Conservation (phyloP, 2,797 vertebrate genomes). For the Hapalemur alaotrensis region DNA sequence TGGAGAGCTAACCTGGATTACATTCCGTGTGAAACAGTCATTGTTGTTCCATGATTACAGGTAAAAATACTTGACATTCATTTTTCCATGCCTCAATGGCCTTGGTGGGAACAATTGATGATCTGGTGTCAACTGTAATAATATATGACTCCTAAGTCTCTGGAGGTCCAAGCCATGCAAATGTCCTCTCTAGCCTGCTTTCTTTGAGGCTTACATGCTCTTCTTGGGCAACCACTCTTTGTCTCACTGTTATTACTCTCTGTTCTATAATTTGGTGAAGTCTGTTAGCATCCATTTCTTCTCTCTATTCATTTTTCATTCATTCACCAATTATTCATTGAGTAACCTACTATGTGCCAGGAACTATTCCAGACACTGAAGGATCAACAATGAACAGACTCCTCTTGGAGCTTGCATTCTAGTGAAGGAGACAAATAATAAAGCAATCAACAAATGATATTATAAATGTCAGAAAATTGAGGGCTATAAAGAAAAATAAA, state of each 20-base stretch:
- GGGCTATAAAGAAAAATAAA: not conserved
- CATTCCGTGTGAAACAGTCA: not conserved
- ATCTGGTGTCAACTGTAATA: not conserved
- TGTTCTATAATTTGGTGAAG: not conserved
- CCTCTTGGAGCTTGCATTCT: not conserved
- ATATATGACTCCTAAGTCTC: not conserved
- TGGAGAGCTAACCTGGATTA: not conserved
- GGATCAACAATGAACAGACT: not conserved
- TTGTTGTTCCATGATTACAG: not conserved
- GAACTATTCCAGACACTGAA: not conserved
- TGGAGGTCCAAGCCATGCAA: not conserved
- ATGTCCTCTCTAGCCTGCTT: not conserved
- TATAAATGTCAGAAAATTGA: not conserved
- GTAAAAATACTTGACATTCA: conserved; percentile 11
- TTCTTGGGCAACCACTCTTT: not conserved
- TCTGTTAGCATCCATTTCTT: not conserved
- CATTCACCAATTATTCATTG: not conserved
- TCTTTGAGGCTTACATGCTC: not conserved
- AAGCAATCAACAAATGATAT: not conserved
- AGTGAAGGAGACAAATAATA: not conserved
- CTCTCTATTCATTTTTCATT: not conserved
- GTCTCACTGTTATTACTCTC: not conserved
- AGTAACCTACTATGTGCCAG: not conserved
- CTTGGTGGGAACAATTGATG: not conserved
- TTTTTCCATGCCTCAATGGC: not conserved